phyloP scores from a whole-genome alignment of 2,888 invertebrate genomes.

The Ormyrus thymus region DNA sequence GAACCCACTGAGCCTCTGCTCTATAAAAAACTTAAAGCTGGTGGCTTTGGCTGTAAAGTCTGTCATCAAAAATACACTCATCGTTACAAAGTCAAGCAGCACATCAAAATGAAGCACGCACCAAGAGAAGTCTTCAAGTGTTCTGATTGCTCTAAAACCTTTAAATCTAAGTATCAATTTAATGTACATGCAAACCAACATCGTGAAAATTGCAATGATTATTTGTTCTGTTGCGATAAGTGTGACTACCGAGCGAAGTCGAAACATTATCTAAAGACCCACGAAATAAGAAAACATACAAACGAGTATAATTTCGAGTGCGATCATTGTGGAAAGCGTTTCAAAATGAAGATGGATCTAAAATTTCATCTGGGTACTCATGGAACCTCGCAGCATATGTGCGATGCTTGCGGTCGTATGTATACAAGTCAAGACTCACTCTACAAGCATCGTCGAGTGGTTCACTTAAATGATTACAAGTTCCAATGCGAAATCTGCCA shows the following conservation, averaged over 20 bases:
- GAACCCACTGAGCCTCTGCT: constrained; percentile 15
- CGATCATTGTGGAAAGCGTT: constrained; percentile 65
- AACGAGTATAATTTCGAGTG: constrained; percentile 65
- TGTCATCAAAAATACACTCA: constrained; percentile 56
- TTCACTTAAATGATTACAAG: constrained; percentile 66
- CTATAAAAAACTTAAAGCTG: constrained; percentile 56
- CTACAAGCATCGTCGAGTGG: constrained; percentile 65
- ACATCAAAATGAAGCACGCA: constrained; percentile 40
- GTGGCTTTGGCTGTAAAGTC: constrained; percentile 60
- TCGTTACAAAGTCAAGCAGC: constrained; percentile 48
- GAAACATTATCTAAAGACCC: constrained; percentile 64
- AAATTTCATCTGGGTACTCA: constrained; percentile 68
- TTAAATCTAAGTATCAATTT: constrained; percentile 42
- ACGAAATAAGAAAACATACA: constrained; percentile 64
- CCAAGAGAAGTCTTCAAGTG: constrained; percentile 26
- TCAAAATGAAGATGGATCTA: constrained; percentile 67
- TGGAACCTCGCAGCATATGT: constrained; percentile 64
- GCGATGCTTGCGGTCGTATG: constrained; percentile 68
- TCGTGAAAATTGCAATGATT: constrained; percentile 58
- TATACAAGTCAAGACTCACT: constrained; percentile 67
- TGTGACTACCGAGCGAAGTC: constrained; percentile 65
- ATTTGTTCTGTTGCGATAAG: constrained; percentile 63
- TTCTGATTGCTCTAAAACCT: constrained; percentile 26
- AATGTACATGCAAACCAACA: constrained; percentile 55
- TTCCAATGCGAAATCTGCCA: constrained; percentile 66